Base-by-base conservation (phyloP, 53 echinoderm and acorn worm species). In the Echinometra lucunter region DNA sequence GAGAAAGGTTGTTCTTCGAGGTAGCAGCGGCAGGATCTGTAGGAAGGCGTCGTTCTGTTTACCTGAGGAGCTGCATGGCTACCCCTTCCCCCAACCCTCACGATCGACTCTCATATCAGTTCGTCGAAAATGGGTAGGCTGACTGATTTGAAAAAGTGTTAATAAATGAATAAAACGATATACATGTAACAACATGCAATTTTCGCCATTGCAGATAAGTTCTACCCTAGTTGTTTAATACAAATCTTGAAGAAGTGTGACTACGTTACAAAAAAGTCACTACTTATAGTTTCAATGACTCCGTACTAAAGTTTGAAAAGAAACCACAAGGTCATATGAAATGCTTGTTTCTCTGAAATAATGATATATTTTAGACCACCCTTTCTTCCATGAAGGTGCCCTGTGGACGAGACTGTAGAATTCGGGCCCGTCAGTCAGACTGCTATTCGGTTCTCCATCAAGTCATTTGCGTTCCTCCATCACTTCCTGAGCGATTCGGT, bases 401-500 rank as follows among this genome's bases (percentile, higher is more conserved):
- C 30, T 8, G 6, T 1, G 74, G 74, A 74, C 15, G 74, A 74
- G 6, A 35, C 74, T 8, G 74, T 74, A 7, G 3, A 28, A 2
- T 11, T 74, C 1, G 13, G 13, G 27, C 37, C 32, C 15, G 8
- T 15, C 74, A 32, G 10, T 74, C 28, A 16, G 6, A 12, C 19
- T 7, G 37, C 19, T 8, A 74, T 37, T 27, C 32, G 6, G 12
- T 74, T 74, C 74, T 74, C 74, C 74, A 74, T 74, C 37, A 37
- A 74, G 74, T 74, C 74, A 12, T 74, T 74, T 74, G 74, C 74
- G 34, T 74, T 74, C 6, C 28, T 35, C 11, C 74, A 35, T 74
- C 74, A 74, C 27, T 74, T 74, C 74, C 8, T 34, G 37, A 74
- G 74, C 74, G 74, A 35, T 15, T 74, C 74, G 74, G 74, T 74